phyloP scores from a whole-genome alignment of 2,113 vertebrate genomes.

The Myxocyprinus asiaticus region DNA sequence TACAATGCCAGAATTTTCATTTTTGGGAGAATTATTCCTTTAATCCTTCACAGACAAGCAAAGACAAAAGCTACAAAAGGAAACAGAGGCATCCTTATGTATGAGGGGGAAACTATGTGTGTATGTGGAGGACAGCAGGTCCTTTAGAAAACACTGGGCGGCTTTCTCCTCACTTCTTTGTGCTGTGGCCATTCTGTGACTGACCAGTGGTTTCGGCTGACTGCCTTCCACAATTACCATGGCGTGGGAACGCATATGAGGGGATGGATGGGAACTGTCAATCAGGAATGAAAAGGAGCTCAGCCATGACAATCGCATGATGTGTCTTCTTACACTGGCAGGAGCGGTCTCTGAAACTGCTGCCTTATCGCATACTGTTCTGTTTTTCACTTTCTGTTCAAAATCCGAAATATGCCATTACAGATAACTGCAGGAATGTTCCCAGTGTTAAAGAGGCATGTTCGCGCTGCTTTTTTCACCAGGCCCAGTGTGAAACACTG shows the following conservation, averaged over 20 bases:
- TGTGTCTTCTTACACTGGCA: slow-evolving; percentile 7
- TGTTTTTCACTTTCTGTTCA: slow-evolving; percentile 40
- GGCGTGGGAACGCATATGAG: slow-evolving; percentile 69
- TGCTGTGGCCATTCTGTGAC: slow-evolving; percentile 60
- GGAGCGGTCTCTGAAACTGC: neutral
- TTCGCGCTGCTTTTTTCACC: slow-evolving; percentile 23
- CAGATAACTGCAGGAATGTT: slow-evolving; percentile 43
- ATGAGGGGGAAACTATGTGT: slow-evolving; percentile 40
- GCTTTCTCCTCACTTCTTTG: slow-evolving; percentile 63
- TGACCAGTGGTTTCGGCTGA: slow-evolving; percentile 71
- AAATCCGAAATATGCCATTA: slow-evolving; percentile 46
- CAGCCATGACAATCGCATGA: neutral
- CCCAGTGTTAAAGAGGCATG: slow-evolving; percentile 40
- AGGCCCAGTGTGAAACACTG: slow-evolving; percentile 18
- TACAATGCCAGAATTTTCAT: no score
- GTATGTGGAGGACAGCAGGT: slow-evolving; percentile 49
- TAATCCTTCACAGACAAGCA: neutral
- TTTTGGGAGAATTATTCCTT: no score
- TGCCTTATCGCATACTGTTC: neutral
- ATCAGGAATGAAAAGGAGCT: slow-evolving; percentile 59
- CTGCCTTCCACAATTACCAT: slow-evolving; percentile 64
- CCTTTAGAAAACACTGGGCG: slow-evolving; percentile 61
- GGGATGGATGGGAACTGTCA: slow-evolving; percentile 68
- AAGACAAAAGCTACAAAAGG: slow-evolving; percentile 23
- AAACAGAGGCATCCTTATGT: slow-evolving; percentile 32